Evolutionary conservation across 2,888 invertebrate species (phyloP).

Genomic region (Sycophila texana): DNA sequence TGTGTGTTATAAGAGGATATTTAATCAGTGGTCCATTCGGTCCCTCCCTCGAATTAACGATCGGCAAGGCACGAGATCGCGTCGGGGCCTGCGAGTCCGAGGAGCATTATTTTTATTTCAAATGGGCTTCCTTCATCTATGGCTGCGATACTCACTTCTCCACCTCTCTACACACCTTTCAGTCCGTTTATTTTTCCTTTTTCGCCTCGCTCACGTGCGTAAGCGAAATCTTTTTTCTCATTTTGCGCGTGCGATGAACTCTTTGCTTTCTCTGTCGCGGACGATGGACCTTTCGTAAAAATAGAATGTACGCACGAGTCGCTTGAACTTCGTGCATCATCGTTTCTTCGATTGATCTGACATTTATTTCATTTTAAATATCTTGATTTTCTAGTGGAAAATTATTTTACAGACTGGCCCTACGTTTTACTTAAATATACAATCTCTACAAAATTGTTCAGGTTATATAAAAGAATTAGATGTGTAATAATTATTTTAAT

Average conservation of each 20-base stretch:
- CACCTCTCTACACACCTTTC: conserved; percentile 12
- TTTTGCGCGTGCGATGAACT: conserved; percentile 46
- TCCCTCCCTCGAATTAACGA: conserved; percentile 33
- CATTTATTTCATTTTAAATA: too few species aligned
- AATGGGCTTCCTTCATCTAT: conserved; percentile 18
- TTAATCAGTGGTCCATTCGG: conserved; percentile 31
- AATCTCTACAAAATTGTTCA: too few species aligned
- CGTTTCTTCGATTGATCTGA: too few species aligned
- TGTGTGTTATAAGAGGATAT: conserved; percentile 25
- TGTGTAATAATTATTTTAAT: too few species aligned
- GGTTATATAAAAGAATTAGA: too few species aligned
- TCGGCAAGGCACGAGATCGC: conserved; percentile 9
- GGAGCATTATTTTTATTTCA: conserved; percentile 15
- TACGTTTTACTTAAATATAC: too few species aligned
- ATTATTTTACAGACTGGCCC: too few species aligned
- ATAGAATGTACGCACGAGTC: background rate
- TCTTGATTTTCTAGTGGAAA: too few species aligned
- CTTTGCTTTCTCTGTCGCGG: conserved; percentile 37
- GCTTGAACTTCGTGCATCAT: too few species aligned
- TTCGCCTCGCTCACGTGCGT: background rate
- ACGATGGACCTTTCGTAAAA: conserved; percentile 19
- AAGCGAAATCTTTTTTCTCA: background rate
- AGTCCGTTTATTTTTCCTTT: background rate
- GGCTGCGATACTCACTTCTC: background rate
- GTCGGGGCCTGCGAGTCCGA: conserved; percentile 1